Base-by-base conservation (phyloP, 2,888 invertebrate genomes). In the Tanypteryx hageni region DNA sequence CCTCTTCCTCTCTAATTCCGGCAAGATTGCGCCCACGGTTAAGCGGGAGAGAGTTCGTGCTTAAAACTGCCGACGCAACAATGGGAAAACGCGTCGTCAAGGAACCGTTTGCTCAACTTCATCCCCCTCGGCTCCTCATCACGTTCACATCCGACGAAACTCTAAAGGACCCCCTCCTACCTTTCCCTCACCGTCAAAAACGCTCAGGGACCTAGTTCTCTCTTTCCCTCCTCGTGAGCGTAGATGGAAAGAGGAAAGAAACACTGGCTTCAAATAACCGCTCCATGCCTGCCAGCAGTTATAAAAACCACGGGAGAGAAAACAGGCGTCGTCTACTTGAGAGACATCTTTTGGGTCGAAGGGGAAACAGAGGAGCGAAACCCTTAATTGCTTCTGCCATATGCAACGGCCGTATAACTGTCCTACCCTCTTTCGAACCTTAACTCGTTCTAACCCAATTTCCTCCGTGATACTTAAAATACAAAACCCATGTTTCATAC, bases 361-460 rank as follows among this genome's bases (percentile, higher is more conserved):
- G 56, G 18, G 0, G 86, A 31, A 57, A 8, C 4, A 16, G 27
- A 59, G 31, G 83, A 83, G 57, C 56, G 83, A 64, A 64, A 61
- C 64, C 89, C 64, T 64, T 68, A 68, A 89, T 64, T 89, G 89
- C 89, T 89, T 89, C 89, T 64, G 64, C 89, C 89, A 89, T 89
- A 68, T 89, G 89, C 89, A 89, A 44, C 44, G 44, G 44, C 44
- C 44, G 44, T 44, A 44, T 44, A 44, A 44, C 44, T 44, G 44
- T 44, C 44, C 44, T 44, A 44, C 44, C n/a, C 64, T n/a, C 64
- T 64, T n/a, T 5, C 64, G n/a, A 18, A n/a, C 56, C 83, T 14
- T 11, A 83, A 83, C 56, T 57, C 56, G 57, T 83, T 56, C 83
- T 18, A 83, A 83, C 56, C 57, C 83, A 83, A 83, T 83, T 83